Percentiles rank a stretch among this genome's conserved stretches.
phyloP scores from a whole-genome alignment of 2,113 vertebrate species.

The Mus spicilegus region DNA sequence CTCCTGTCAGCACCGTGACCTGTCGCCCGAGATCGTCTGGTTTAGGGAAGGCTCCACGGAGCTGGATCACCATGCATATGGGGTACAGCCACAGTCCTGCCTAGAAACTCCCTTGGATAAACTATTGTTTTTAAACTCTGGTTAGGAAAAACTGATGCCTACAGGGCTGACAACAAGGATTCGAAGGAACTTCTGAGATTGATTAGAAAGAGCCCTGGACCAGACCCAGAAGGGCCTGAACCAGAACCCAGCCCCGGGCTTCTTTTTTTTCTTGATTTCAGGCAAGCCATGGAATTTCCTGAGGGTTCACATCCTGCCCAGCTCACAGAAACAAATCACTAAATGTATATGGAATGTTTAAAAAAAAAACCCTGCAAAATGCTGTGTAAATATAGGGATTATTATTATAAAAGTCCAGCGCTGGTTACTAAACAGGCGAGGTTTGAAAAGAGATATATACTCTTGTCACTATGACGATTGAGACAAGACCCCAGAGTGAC shows the following conservation, averaged over 20 bases:
- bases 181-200: background rate
- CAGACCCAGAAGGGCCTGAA: conserved; percentile 1
- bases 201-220: conserved; percentile 48
- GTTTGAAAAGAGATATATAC: background rate
- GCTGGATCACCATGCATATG: background rate
- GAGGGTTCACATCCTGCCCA: background rate
- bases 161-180: background rate
- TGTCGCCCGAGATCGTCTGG: background rate
- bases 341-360: background rate
- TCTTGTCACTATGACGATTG: background rate
- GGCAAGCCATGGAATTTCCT: conserved; percentile 24
- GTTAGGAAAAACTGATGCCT: conserved; percentile 63
- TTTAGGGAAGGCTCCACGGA: background rate
- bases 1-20: background rate
- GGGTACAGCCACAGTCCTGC: background rate
- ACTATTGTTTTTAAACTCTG: conserved; percentile 37
- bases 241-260: background rate
- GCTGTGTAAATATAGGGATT: background rate
- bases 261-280: background rate
- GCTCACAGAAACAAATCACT: background rate
- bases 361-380: background rate
- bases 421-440: conserved; percentile 8
- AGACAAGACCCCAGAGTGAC: background rate
- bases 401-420: background rate
- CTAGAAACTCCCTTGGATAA: conserved; percentile 59